These are phyloP conservation scores for Polyodon spathula DNA, from an alignment of 2,113 vertebrate species.

Conservation along the genomic window DNA sequence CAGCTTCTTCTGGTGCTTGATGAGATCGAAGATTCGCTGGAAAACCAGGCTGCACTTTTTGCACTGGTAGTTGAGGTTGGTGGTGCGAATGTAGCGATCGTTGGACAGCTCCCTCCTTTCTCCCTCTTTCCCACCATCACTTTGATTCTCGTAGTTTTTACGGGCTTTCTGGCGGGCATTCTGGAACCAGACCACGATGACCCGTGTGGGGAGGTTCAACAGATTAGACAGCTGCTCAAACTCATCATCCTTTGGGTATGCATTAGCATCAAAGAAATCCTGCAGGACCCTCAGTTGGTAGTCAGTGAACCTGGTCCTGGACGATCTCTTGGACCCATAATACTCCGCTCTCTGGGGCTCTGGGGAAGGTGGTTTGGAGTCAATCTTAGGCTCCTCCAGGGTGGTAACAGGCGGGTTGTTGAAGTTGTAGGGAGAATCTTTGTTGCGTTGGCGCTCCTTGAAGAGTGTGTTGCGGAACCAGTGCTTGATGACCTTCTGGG, in stretches of 20 bases:
- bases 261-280: constrained; percentile 98
- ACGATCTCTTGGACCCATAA: constrained; percentile 90
- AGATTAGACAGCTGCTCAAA: constrained; percentile 96
- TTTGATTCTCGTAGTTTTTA: constrained; percentile 97
- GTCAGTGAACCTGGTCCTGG: constrained; percentile 91
- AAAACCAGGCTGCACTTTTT: constrained; percentile 97
- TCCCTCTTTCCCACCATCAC: constrained; percentile 84
- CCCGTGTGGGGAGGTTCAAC: constrained; percentile 87
- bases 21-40: constrained; percentile 95
- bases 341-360: constrained; percentile 85
- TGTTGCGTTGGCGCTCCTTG: constrained; percentile 96
- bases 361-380: constrained; percentile 90
- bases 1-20: constrained; percentile 98
- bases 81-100: constrained; percentile 90
- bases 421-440: constrained; percentile 97
- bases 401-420: constrained; percentile 96
- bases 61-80: constrained; percentile 96
- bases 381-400: constrained; percentile 87
- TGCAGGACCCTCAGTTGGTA: constrained; percentile 94
- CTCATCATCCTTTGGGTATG: constrained; percentile 97
- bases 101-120: constrained; percentile 89
- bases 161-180: constrained; percentile 95
- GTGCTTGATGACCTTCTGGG: constrained; percentile 98
- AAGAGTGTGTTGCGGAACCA: constrained; percentile 98
- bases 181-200: constrained; percentile 98